Evolutionary conservation across 2,797 vertebrate species (phyloP).

Genomic region (Lepus townsendii): DNA sequence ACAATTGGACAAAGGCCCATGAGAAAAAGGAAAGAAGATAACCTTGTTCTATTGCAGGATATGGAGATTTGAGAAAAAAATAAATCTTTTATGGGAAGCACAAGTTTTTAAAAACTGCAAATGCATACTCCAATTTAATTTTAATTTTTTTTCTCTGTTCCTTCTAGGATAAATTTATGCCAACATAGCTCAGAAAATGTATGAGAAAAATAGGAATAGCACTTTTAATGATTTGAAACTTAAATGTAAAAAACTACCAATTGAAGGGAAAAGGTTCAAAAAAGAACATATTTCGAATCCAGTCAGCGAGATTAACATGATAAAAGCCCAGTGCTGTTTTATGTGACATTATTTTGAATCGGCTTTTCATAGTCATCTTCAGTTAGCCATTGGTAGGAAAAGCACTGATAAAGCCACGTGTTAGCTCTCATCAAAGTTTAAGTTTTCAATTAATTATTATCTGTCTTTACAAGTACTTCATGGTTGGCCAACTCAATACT

Average conservation of each 20-base stretch:
- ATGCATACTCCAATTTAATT: background rate
- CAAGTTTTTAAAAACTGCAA: constrained; percentile 55
- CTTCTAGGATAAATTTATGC: constrained; percentile 17
- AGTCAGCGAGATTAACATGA: background rate
- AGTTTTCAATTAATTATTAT: background rate
- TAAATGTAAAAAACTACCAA: constrained; percentile 15
- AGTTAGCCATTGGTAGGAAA: background rate
- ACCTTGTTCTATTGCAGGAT: constrained; percentile 47
- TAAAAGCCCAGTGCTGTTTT: constrained; percentile 4
- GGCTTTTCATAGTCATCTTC: constrained; percentile 23
- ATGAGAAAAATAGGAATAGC: constrained; percentile 33
- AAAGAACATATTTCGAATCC: constrained; percentile 29
- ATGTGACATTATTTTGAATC: constrained; percentile 11
- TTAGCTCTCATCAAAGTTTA: background rate
- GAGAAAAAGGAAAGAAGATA: constrained; percentile 24
- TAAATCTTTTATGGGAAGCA: constrained; percentile 64
- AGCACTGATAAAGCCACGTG: background rate
- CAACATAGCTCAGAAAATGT: constrained; percentile 54
- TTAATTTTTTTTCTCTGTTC: background rate
- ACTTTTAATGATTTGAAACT: background rate
- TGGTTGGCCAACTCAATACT: background rate
- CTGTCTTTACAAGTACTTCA: background rate
- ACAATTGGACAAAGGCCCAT: constrained; percentile 63
- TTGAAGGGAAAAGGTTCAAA: background rate
- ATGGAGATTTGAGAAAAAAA: constrained; percentile 45